Conservation (phyloP, 2,888 invertebrate species). For the Philopedon plagiatum region DNA sequence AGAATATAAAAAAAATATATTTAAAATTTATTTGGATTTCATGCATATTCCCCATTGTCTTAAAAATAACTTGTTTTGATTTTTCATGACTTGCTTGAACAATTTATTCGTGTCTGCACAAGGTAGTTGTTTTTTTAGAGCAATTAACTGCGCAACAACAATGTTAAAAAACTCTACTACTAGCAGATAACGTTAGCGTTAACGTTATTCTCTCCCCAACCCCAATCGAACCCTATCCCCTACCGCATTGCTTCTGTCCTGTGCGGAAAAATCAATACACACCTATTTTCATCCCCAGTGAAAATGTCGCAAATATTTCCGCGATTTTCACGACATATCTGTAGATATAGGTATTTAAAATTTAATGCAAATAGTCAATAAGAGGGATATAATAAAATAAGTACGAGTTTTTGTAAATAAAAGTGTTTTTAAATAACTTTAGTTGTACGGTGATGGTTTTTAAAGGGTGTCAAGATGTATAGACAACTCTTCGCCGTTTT, state of each 20-base stretch:
- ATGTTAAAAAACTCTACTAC: not conserved
- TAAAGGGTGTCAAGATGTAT: slow-evolving; percentile 40
- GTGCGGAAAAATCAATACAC: slow-evolving; percentile 42
- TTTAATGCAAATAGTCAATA: not conserved
- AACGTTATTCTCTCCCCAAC: not conserved
- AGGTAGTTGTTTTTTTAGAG: no score
- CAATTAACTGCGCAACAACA: no score
- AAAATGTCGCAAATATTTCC: slow-evolving; percentile 30
- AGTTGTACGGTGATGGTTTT: slow-evolving; percentile 26
- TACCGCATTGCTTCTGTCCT: slow-evolving; percentile 44
- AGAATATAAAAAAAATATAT: no score
- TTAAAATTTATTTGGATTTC: no score
- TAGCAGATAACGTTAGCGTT: not conserved
- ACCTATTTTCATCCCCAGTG: slow-evolving; percentile 19
- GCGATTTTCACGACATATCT: slow-evolving; percentile 25
- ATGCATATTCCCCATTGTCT: no score
- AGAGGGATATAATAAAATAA: not conserved
- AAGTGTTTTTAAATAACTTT: not conserved
- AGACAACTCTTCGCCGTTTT: slow-evolving; percentile 42
- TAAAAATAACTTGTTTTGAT: no score
- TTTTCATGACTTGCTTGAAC: no score
- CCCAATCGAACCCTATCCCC: not conserved
- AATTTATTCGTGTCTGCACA: no score
- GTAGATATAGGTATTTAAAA: slow-evolving; percentile 11
- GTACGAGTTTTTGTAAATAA: not conserved